Conservation (phyloP, 2,113 vertebrate genomes). For the Pseudorasbora parva region DNA sequence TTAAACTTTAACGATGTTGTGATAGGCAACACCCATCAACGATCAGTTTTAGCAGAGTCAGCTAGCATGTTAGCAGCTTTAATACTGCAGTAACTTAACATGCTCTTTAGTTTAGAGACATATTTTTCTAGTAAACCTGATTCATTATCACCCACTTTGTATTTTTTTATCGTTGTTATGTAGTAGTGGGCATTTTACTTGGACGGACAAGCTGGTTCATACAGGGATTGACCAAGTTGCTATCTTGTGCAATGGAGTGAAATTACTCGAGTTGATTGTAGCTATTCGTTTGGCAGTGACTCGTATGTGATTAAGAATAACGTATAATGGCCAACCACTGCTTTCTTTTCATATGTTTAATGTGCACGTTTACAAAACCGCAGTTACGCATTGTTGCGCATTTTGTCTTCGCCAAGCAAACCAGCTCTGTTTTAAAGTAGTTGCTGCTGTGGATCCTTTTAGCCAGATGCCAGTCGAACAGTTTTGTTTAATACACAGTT, state of each 20-base stretch:
- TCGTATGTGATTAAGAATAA: background rate
- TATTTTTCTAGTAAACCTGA: background rate
- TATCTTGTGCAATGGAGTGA: slow-evolving; percentile 1
- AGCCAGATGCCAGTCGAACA: too few species aligned
- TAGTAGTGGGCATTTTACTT: background rate
- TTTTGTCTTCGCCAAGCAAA: slow-evolving; percentile 4
- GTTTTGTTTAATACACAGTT: background rate
- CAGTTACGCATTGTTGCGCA: slow-evolving; percentile 31
- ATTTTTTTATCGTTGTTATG: background rate
- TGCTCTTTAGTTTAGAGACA: background rate
- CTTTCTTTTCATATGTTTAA: background rate
- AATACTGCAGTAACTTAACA: background rate
- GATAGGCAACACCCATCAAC: slow-evolving; percentile 17
- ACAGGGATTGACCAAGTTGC: slow-evolving; percentile 11
- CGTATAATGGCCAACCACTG: background rate
- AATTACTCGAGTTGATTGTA: background rate
- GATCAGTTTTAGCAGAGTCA: slow-evolving; percentile 37
- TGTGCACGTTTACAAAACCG: background rate
- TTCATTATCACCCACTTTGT: background rate
- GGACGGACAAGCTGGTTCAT: background rate
- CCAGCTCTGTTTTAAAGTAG: background rate
- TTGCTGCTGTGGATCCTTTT: background rate
- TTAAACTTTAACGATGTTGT: slow-evolving; percentile 19
- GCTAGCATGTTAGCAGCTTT: slow-evolving; percentile 30
- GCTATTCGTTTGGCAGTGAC: background rate